phyloP scores from a whole-genome alignment of 2,888 invertebrate genomes.

The Ormyrus pomaceus region DNA sequence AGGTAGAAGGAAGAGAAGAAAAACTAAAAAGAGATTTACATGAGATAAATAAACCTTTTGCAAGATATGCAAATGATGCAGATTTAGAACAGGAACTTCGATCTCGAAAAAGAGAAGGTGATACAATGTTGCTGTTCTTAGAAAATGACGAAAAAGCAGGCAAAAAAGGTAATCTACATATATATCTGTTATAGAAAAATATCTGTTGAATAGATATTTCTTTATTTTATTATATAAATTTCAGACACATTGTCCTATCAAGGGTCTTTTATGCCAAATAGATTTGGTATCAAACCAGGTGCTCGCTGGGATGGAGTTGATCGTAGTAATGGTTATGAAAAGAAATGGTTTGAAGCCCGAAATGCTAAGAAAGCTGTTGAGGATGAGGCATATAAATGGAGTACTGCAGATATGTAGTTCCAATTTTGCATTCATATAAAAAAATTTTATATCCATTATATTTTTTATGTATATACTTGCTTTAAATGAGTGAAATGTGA shows the following conservation, averaged over 20 bases:
- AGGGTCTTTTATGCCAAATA: constrained; percentile 93
- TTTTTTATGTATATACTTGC: too few relatives aligned
- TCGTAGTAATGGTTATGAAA: constrained; percentile 97
- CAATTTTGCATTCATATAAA: too few relatives aligned
- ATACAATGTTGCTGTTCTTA: constrained; percentile 96
- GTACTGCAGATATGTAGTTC: constrained; percentile 91
- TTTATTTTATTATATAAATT: constrained; percentile 45
- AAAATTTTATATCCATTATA: too few relatives aligned
- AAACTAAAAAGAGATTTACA: constrained; percentile 85
- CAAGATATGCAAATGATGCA: constrained; percentile 90
- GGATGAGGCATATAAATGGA: constrained; percentile 95
- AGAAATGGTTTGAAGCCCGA: constrained; percentile 87
- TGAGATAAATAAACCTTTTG: constrained; percentile 94
- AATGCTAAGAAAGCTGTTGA: constrained; percentile 85
- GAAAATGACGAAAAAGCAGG: constrained; percentile 82
- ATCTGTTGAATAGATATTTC: constrained; percentile 1
- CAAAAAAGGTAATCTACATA: constrained; percentile 67
- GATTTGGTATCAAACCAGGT: constrained; percentile 94
- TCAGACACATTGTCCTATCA: constrained; percentile 85
- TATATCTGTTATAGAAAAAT: constrained; percentile 3
- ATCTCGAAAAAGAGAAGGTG: constrained; percentile 87
- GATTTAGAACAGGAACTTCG: constrained; percentile 90
- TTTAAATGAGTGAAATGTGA: too few relatives aligned
- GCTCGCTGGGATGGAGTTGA: constrained; percentile 99
- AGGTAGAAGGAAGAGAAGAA: constrained; percentile 84